Base-by-base conservation (phyloP, 2,888 invertebrate species). In the Andrena trimmerana region DNA sequence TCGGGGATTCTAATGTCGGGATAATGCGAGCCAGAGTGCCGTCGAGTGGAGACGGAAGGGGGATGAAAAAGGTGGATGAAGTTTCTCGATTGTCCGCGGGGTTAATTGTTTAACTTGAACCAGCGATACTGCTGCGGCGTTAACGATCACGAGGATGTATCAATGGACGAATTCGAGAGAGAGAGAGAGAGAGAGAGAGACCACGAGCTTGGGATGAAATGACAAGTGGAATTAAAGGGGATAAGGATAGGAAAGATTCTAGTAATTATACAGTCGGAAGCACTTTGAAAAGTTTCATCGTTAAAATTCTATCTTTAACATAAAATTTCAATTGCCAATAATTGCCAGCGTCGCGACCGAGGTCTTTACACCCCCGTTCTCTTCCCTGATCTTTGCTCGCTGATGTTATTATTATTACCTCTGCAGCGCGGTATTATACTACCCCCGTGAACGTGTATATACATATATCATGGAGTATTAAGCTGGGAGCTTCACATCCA, bases 381-480 rank as follows among this genome's bases (percentile, higher is more conserved):
- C 36, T 60, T 52, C 66, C 1, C 52, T 60, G 71, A 48, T 80
- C 80, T 80, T 80, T 66, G 66, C 70, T 13, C 31, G 52, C 20
- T 31, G 66, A 66, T 52, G 66, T 67, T 62, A 71, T 80, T 79
- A 66, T 79, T 81, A 81, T 68, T 67, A 48, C 63, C 13, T 36
- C 60, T 33, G 75, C 59, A n/a, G 54, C 16, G 20, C 69, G 74
- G 70, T 60, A 81, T 81, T 70, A 81, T 70, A 62, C 75, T 27
- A 27, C 20, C 60, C 54, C 36, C 68, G 67, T 31, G 54, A 68
- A 69, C 31, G 48, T 50, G 54, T 29, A 60, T 60, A n/a, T 42
- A 27, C 57, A 50, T 75, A 74, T 48, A 81, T 75, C 74, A 75
- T 24, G 24, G 24, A 29, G 52, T 81, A 70, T 70, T 75, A 81